These are phyloP conservation scores for Drosophila siamana DNA, from an alignment of 2,888 invertebrate genomes.

Conservation along the genomic window DNA sequence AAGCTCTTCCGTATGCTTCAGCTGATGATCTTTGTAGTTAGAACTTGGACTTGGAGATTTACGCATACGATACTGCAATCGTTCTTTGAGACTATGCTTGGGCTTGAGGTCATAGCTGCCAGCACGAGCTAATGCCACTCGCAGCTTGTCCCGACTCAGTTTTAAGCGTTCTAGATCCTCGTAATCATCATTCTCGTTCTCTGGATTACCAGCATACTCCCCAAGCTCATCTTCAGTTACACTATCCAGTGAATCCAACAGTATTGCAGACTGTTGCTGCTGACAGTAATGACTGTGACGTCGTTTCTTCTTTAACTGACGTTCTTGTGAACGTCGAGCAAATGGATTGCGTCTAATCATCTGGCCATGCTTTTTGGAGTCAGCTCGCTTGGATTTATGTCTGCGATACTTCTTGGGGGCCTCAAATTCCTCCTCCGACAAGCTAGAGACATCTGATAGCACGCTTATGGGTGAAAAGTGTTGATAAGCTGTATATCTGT, in stretches of 20 bases:
- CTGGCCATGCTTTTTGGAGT: slow-evolving; percentile 12
- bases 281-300: slow-evolving; percentile 38
- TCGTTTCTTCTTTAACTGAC: slow-evolving; percentile 26
- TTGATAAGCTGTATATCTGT: slow-evolving; percentile 26
- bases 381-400: slow-evolving; percentile 44
- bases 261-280: slow-evolving; percentile 38
- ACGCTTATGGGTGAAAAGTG: slow-evolving; percentile 51
- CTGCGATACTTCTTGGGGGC: slow-evolving; percentile 46
- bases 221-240: slow-evolving; percentile 54
- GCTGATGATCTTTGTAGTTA: not conserved
- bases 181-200: slow-evolving; percentile 44
- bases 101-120: slow-evolving; percentile 58
- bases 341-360: slow-evolving; percentile 27
- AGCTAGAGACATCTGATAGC: slow-evolving; percentile 66
- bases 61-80: slow-evolving; percentile 52
- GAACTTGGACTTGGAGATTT: slow-evolving; percentile 47
- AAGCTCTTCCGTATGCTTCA: slow-evolving; percentile 13
- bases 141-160: slow-evolving; percentile 77
- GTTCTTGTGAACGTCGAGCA: not conserved
- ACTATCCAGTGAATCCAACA: slow-evolving; percentile 58
- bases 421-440: slow-evolving; percentile 48
- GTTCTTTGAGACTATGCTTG: slow-evolving; percentile 63
- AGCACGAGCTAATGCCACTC: slow-evolving; percentile 73
- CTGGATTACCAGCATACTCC: slow-evolving; percentile 51
- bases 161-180: slow-evolving; percentile 53